Conservation (phyloP, 2,888 invertebrate genomes). For the Lepidocyrtinus sp. region DNA sequence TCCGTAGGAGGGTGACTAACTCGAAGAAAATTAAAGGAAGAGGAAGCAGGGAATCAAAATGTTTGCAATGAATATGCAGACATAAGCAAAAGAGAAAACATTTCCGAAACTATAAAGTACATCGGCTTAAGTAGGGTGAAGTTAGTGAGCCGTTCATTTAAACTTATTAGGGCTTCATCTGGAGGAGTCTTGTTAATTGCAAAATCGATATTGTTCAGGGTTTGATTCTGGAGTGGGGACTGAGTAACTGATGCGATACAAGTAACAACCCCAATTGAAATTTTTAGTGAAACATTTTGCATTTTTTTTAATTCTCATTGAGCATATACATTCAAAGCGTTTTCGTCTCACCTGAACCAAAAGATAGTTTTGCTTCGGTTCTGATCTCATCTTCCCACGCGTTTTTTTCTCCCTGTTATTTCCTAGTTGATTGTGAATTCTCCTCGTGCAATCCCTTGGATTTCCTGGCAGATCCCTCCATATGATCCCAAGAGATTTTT, state of each 20-base stretch:
- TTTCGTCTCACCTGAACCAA: conserved; percentile 31
- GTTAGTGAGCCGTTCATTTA: conserved; percentile 47
- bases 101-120: neutral
- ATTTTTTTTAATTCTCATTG: too few species aligned
- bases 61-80: neutral
- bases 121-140: too few species aligned
- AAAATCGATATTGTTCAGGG: conserved; percentile 67
- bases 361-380: neutral
- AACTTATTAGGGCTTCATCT: conserved; percentile 46
- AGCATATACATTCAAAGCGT: too few species aligned
- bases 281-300: too few species aligned
- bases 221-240: too few species aligned
- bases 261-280: too few species aligned
- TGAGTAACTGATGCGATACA: conserved; percentile 5
- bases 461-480: conserved; percentile 66
- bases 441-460: conserved; percentile 66
- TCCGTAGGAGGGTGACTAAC: neutral
- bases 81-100: neutral
- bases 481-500: conserved; percentile 67
- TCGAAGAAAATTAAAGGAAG: neutral
- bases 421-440: conserved; percentile 67
- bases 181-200: conserved; percentile 66
- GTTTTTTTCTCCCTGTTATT: conserved; percentile 30
- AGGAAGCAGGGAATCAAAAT: neutral
- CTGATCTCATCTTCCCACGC: conserved; percentile 10